These are phyloP conservation scores for Premnoplex brunnescens DNA, from an alignment of 2,797 vertebrate genomes.

Conservation along the genomic window DNA sequence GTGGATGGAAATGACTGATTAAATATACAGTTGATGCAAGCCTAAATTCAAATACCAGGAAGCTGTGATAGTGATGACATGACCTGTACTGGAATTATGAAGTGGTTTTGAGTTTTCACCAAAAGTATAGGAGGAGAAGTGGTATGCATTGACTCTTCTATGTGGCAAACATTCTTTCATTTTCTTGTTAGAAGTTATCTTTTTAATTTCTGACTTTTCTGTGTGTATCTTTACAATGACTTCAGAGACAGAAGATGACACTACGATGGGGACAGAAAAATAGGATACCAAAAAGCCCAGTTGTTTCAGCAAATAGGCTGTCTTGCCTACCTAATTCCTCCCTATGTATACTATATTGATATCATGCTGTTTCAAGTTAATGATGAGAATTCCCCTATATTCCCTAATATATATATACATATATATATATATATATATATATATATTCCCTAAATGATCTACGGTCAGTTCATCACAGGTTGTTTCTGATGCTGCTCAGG, in stretches of 20 bases:
- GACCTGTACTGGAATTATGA: not conserved
- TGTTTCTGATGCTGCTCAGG: too few species aligned
- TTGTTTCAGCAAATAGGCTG: not conserved
- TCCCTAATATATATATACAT: not conserved
- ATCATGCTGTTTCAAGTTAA: not conserved
- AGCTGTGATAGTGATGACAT: not conserved
- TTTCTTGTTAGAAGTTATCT: not conserved
- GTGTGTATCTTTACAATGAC: not conserved
- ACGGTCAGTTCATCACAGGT: too few species aligned
- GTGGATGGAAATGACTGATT: not conserved
- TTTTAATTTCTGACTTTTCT: not conserved
- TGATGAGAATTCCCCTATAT: not conserved
- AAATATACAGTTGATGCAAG: not conserved
- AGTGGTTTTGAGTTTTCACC: not conserved
- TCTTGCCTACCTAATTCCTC: not conserved
- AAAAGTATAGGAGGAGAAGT: not conserved
- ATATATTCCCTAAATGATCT: too few species aligned
- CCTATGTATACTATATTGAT: not conserved
- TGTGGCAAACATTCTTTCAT: not conserved
- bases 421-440: too few species aligned
- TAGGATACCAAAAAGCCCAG: not conserved
- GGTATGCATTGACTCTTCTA: not conserved
- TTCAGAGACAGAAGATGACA: not conserved
- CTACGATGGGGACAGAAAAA: not conserved
- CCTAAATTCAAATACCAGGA: not conserved